These are phyloP conservation scores for Alauda arvensis DNA, from an alignment of 2,797 vertebrate species.

Conservation along the genomic window DNA sequence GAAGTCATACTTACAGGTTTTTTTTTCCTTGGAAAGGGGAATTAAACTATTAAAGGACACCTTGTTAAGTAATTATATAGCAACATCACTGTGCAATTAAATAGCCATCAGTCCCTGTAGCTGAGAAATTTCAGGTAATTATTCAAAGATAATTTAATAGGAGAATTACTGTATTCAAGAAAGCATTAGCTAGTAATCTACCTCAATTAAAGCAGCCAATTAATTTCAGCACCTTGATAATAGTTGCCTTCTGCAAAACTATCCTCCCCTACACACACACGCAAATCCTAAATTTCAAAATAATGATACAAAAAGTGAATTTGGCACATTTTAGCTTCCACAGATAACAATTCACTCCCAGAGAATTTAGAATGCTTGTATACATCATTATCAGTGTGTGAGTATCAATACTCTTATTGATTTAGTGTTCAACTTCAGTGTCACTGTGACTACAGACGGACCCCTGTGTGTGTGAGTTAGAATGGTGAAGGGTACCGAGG, in stretches of 20 bases:
- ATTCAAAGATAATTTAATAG: conserved; percentile 88
- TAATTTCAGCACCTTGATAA: conserved; percentile 84
- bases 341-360: background rate
- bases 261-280: conserved; percentile 62
- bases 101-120: conserved; percentile 84
- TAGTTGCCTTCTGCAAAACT: conserved; percentile 77
- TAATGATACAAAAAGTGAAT: conserved; percentile 64
- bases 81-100: conserved; percentile 81
- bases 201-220: conserved; percentile 83
- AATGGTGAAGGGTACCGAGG: background rate
- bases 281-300: conserved; percentile 61
- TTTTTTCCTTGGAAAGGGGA: conserved; percentile 69
- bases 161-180: conserved; percentile 86
- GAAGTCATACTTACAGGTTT: conserved; percentile 51
- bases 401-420: background rate
- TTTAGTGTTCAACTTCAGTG: background rate
- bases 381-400: background rate
- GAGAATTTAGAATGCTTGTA: background rate
- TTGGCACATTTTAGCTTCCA: background rate
- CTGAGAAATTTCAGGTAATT: conserved; percentile 87
- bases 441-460: background rate
- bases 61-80: conserved; percentile 87
- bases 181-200: conserved; percentile 86
- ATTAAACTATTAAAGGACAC: conserved; percentile 85
- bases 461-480: background rate